Percentiles rank a stretch among this genome's conserved stretches.
These are phyloP conservation scores for Lepisosteus oculatus DNA, from an alignment of 2,113 vertebrate species.

Conservation along the genomic window DNA sequence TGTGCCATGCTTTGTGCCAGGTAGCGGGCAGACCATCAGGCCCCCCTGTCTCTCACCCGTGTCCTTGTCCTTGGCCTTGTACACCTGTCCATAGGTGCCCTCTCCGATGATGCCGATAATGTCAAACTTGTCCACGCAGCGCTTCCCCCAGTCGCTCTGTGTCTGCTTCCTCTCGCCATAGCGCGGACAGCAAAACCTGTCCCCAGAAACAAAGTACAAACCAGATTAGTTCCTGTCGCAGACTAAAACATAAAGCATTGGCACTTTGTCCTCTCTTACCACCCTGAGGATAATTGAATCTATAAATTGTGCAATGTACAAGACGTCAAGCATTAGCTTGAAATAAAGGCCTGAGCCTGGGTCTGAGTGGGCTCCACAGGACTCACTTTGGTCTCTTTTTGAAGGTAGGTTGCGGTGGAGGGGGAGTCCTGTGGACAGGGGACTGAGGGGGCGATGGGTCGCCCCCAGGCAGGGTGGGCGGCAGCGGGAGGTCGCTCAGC, in stretches of 20 bases:
- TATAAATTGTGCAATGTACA: too few species aligned
- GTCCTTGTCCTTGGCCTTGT: slow-evolving; percentile 98
- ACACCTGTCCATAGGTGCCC: slow-evolving; percentile 96
- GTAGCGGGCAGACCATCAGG: too few species aligned
- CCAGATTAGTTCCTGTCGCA: background rate
- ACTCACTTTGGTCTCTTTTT: slow-evolving; percentile 99
- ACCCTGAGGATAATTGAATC: too few species aligned
- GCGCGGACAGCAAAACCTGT: slow-evolving; percentile 96
- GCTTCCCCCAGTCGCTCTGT: slow-evolving; percentile 95
- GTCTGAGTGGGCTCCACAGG: background rate
- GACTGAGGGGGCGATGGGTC: slow-evolving; percentile 89
- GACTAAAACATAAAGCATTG: too few species aligned
- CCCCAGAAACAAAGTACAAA: background rate
- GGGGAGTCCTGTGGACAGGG: slow-evolving; percentile 76
- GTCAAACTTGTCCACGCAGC: slow-evolving; percentile 96
- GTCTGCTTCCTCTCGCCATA: slow-evolving; percentile 94
- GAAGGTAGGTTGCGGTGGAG: slow-evolving; percentile 75
- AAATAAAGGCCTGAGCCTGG: too few species aligned
- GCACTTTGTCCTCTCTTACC: too few species aligned
- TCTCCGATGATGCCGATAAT: slow-evolving; percentile 98
- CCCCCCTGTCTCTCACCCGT: slow-evolving; percentile 69
- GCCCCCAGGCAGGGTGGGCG: slow-evolving; percentile 81
- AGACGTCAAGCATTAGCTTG: too few species aligned
- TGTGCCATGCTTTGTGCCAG: too few species aligned
- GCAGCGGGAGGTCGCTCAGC: slow-evolving; percentile 90